These are phyloP conservation scores for Nineta flava DNA, from an alignment of 2,888 invertebrate genomes.

Conservation along the genomic window DNA sequence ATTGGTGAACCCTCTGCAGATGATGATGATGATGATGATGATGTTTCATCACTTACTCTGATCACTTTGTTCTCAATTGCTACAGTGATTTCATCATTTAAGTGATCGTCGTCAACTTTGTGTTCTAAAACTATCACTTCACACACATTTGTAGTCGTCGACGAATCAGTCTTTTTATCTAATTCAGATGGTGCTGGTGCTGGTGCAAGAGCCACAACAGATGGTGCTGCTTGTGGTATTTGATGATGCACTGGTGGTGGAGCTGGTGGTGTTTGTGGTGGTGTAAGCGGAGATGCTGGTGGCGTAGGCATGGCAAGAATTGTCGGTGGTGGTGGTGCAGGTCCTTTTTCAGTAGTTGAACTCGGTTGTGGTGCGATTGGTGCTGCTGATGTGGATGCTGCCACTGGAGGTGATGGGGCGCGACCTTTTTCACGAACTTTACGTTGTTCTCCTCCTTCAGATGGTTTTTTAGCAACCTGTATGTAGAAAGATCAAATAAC, in stretches of 20 bases:
- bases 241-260: slow-evolving; percentile 17
- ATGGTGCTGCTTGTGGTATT: slow-evolving; percentile 17
- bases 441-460: slow-evolving; percentile 28
- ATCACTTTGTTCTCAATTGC: slow-evolving; percentile 1
- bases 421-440: slow-evolving; percentile 60
- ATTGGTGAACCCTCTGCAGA: not conserved
- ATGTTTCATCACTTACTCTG: not conserved
- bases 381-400: slow-evolving; percentile 41
- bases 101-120: not conserved
- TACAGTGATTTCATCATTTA: not conserved
- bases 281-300: slow-evolving; percentile 27
- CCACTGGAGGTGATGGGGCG: slow-evolving; percentile 46
- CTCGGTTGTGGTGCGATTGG: slow-evolving; percentile 15
- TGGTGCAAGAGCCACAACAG: slow-evolving; percentile 4
- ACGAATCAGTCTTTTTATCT: not conserved
- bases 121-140: not conserved
- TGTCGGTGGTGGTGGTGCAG: slow-evolving; percentile 16
- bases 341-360: slow-evolving; percentile 15
- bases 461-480: slow-evolving; percentile 51
- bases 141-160: not conserved
- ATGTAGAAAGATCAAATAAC: no score
- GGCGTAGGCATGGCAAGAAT: slow-evolving; percentile 15
- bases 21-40: not conserved
- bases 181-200: not conserved
- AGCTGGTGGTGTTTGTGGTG: slow-evolving; percentile 23